Evolutionary conservation across 2,797 vertebrate species (phyloP).

Genomic region (Spea hammondii): DNA sequence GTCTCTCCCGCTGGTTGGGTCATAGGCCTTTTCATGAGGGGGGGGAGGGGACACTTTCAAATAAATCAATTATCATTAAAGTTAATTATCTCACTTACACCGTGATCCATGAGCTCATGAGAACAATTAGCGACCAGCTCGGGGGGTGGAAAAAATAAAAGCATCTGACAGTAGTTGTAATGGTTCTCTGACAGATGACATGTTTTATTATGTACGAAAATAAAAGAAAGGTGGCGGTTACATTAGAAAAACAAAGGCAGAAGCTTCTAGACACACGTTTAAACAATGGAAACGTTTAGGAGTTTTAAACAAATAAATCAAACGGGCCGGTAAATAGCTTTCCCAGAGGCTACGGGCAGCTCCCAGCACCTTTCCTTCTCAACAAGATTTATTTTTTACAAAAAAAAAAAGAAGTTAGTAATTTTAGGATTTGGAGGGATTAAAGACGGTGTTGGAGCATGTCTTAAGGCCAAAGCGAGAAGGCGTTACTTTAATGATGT

Average conservation of each 20-base stretch:
- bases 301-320: not conserved
- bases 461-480: not conserved
- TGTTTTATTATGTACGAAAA: slow-evolving; percentile 29
- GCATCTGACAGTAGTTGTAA: slow-evolving; percentile 17
- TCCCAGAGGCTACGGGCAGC: not conserved
- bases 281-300: not conserved
- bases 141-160: slow-evolving; percentile 19
- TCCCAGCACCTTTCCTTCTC: not conserved
- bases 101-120: not conserved
- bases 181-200: slow-evolving; percentile 24
- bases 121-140: not conserved
- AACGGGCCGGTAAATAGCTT: not conserved
- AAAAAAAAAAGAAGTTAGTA: not conserved
- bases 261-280: not conserved
- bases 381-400: not conserved
- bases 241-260: slow-evolving; percentile 29
- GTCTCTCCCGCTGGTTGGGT: no score
- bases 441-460: not conserved
- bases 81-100: no score
- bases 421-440: not conserved
- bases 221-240: slow-evolving; percentile 34
- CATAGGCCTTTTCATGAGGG: no score
- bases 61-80: no score
- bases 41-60: no score
- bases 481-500: no score